Evolutionary conservation across 2,113 vertebrate genomes (phyloP), one percentile per base, ranked within the genome.

Genomic region (Pedetes capensis): DNA sequence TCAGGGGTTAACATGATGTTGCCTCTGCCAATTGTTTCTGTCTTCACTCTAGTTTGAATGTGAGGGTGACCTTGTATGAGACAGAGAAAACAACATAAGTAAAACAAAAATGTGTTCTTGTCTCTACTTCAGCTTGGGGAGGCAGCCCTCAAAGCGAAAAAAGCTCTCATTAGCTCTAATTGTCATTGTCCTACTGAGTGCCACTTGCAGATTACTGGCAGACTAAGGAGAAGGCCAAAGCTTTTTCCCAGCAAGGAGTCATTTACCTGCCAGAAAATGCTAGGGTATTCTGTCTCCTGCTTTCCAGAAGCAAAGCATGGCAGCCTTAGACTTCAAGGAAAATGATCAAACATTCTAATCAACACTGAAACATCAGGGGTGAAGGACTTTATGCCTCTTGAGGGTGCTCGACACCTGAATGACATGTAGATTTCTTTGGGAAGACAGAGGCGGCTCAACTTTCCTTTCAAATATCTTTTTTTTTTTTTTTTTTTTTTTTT

Each of bases 391-490:
- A 86, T 89, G 75, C 55, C 42, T 89, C 49, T 88, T 34, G 11
- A 92, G 92, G n/a, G 37, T 92, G 78, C 23, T 64, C 14, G 68
- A 23, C 39, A 27, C 61, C 71, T 61, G 32, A 91, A 64, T 17
- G 55, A 39, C 47, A 53, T 1, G 25, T 14, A 20, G 81, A 81
- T 93, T 75, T 91, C 61, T 71, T 51, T 16, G 69, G 57, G 71
- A 93, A 94, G 69, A 74, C 0, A 64, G 82, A 80, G 17, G 44
- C 79, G 87, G 68, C 49, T 93, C 71, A 88, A n/a, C 42, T 78
- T 84, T 18, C 23, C 25, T 94, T 88, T 92, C 84, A 78, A 78
- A 80, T 32, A 51, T 79, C 78, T 78, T 89, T n/a, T n/a, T n/a
- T n/a, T n/a, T n/a, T n/a, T n/a, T n/a, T n/a, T n/a, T n/a, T n/a